Evolutionary conservation across 2,888 invertebrate genomes (phyloP).

Genomic region (Ormyrus pomaceus): DNA sequence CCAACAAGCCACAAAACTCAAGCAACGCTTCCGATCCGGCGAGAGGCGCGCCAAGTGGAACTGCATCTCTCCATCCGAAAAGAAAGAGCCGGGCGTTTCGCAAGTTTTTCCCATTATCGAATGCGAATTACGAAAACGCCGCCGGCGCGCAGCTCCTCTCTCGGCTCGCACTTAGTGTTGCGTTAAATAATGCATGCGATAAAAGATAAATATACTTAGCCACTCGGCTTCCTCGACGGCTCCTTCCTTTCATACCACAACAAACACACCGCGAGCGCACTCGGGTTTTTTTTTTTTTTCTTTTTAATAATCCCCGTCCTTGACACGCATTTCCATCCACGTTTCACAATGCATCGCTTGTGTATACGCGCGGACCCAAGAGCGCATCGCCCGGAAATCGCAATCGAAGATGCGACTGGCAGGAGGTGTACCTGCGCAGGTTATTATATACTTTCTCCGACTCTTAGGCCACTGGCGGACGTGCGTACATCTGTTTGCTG

Average conservation of each 20-base stretch:
- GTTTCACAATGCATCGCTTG: slow-evolving; percentile 33
- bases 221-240: neutral
- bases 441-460: no score
- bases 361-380: neutral
- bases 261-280: neutral
- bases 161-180: neutral
- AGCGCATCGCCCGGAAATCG: slow-evolving; percentile 31
- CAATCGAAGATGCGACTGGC: slow-evolving; percentile 15
- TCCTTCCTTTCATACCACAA: neutral
- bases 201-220: slow-evolving; percentile 53
- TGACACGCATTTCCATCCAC: slow-evolving; percentile 36
- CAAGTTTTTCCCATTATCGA: neutral
- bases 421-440: no score
- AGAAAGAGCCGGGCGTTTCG: neutral
- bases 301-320: slow-evolving; percentile 43
- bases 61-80: neutral
- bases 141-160: neutral
- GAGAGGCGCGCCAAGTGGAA: neutral
- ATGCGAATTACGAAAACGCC: slow-evolving; percentile 11
- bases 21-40: slow-evolving; percentile 19
- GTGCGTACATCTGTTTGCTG: no score
- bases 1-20: slow-evolving; percentile 44
- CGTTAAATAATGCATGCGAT: slow-evolving; percentile 50
- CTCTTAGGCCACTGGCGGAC: no score
- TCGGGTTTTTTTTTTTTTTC: slow-evolving; percentile 17